Conservation (phyloP, 2,113 vertebrate genomes). For the Pogona vitticeps region DNA sequence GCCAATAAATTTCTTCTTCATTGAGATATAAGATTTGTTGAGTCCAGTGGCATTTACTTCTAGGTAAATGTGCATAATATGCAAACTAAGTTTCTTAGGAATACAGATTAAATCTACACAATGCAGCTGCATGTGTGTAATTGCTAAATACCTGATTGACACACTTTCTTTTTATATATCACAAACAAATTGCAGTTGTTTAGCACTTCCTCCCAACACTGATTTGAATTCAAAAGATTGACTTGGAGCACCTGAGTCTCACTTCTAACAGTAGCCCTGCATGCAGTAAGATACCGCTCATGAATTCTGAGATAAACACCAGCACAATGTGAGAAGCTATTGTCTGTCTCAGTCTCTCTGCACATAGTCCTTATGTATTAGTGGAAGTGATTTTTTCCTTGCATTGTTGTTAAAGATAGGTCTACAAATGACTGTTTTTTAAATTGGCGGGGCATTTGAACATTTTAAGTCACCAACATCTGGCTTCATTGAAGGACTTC, state of each 20-base stretch:
- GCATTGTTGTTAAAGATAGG: background rate
- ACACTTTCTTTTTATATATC: background rate
- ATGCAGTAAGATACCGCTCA: background rate
- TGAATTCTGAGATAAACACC: background rate
- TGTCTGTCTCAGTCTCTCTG: no score
- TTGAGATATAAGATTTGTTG: background rate
- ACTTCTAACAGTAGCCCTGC: background rate
- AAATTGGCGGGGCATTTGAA: background rate
- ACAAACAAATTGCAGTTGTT: background rate
- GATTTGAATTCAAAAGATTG: background rate
- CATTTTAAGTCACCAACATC: background rate
- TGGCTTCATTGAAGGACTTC: background rate
- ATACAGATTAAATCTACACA: background rate
- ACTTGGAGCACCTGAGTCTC: background rate
- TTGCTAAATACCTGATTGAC: background rate
- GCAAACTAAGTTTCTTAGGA: background rate
- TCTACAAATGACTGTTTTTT: background rate
- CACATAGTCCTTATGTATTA: background rate
- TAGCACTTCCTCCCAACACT: background rate
- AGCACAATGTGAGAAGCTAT: background rate
- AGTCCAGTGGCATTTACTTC: background rate
- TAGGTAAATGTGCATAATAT: background rate
- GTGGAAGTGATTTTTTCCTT: background rate
- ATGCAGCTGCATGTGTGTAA: background rate
- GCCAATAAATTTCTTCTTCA: no score